Evolutionary conservation across 2,797 vertebrate genomes (phyloP).

Genomic region (Apogon talboti): DNA sequence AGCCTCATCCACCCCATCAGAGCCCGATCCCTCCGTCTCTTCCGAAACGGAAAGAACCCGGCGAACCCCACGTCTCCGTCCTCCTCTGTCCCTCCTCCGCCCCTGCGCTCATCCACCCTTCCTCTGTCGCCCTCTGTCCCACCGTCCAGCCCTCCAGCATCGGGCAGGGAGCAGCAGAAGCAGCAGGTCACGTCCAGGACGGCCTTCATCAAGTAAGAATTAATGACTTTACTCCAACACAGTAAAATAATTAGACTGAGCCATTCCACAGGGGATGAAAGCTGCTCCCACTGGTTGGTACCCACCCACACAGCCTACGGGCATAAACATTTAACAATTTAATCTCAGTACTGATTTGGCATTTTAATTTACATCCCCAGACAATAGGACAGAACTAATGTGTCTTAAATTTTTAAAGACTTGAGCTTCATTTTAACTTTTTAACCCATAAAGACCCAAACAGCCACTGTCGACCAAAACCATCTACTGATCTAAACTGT

Average conservation of each 20-base stretch:
- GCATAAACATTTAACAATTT: not conserved
- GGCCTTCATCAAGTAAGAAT: constrained; percentile 66
- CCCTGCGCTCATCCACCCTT: constrained; percentile 15
- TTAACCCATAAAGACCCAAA: too few relatives aligned
- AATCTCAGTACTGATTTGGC: constrained; percentile 19
- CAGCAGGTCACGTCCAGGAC: constrained; percentile 34
- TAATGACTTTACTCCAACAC: not conserved
- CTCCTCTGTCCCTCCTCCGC: constrained; percentile 18
- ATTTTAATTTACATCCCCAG: constrained; percentile 17
- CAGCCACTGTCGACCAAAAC: too few relatives aligned
- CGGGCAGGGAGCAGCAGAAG: not conserved
- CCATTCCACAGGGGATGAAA: not conserved
- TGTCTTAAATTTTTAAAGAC: constrained; percentile 2
- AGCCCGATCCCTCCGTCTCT: constrained; percentile 52
- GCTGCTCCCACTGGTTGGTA: too few relatives aligned
- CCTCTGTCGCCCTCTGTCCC: not conserved
- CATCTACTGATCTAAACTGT: too few relatives aligned
- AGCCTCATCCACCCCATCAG: constrained; percentile 32
- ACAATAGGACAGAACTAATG: constrained; percentile 11
- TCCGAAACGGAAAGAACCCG: constrained; percentile 16
- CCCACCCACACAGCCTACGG: constrained; percentile 8
- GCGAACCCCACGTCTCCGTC: constrained; percentile 5
- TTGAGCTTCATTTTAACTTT: not conserved
- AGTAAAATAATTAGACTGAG: not conserved
- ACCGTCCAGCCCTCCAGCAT: constrained; percentile 2